Conservation (phyloP, 92 coral and sea anemone genomes). For the Actinostola sp. region DNA sequence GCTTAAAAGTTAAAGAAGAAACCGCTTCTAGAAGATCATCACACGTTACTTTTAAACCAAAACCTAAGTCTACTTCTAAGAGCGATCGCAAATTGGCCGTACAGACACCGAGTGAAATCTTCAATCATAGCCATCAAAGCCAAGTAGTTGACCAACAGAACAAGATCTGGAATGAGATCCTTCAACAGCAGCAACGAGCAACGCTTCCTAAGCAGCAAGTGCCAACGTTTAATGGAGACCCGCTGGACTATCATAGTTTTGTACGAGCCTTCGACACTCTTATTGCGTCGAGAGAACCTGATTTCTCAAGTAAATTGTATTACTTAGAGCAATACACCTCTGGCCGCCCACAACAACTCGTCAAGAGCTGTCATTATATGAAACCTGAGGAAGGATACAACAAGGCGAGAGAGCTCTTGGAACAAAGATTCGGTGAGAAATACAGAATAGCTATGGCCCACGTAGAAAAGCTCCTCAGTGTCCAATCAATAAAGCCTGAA, state of each 20-base stretch:
- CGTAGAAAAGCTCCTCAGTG: conserved; percentile 10
- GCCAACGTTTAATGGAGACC: not conserved
- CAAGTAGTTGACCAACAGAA: too few relatives aligned
- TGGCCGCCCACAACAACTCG: conserved; percentile 5
- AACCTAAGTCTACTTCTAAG: not conserved
- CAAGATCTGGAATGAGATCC: not conserved
- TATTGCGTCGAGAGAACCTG: not conserved
- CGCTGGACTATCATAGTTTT: not conserved
- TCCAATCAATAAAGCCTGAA: conserved; percentile 30
- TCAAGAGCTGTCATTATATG: conserved; percentile 1
- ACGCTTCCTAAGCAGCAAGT: too few relatives aligned
- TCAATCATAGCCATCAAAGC: too few relatives aligned
- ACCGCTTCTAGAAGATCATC: not conserved
- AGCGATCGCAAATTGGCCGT: not conserved
- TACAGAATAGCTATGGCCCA: conserved; percentile 38
- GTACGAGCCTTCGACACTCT: conserved; percentile 9
- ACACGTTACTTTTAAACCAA: not conserved
- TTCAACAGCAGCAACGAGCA: not conserved
- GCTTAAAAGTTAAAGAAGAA: not conserved
- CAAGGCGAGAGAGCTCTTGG: conserved; percentile 18
- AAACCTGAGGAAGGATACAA: conserved; percentile 9
- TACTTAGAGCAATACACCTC: not conserved
- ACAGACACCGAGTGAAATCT: not conserved
- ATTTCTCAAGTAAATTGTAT: not conserved
- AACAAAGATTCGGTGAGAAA: conserved; percentile 23